phyloP scores from a whole-genome alignment of 2,888 invertebrate genomes.

The Pediacus dermestoides region DNA sequence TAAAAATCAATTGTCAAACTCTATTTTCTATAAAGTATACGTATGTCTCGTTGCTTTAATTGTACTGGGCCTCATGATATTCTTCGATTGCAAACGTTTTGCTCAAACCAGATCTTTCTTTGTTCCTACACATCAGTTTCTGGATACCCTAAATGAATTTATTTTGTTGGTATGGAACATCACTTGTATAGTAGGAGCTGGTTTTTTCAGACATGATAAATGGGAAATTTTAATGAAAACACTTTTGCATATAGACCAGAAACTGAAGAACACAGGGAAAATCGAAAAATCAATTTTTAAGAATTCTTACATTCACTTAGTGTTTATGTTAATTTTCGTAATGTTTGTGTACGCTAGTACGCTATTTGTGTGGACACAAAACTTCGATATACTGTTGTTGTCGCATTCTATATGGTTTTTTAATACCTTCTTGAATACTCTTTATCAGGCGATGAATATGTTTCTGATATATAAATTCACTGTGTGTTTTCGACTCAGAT shows the following conservation, averaged over 20 bases:
- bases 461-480: slow-evolving; percentile 1
- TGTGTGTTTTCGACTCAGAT: neutral
- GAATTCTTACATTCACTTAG: neutral
- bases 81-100: too few species aligned
- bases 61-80: too few species aligned
- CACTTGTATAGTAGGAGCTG: neutral
- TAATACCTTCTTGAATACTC: too few species aligned
- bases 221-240: neutral
- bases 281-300: neutral
- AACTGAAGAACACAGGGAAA: neutral
- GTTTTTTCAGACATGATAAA: neutral
- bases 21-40: too few species aligned
- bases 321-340: too few species aligned
- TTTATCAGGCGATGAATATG: neutral
- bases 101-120: too few species aligned
- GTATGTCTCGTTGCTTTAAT: too few species aligned
- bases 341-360: too few species aligned
- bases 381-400: too few species aligned
- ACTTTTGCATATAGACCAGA: neutral
- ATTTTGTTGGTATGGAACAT: neutral
- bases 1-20: neutral
- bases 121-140: too few species aligned
- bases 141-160: slow-evolving; percentile 1
- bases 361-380: too few species aligned
- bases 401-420: too few species aligned